Base-by-base conservation (phyloP, 2,113 vertebrate genomes). In the Dunckerocampus dactyliophorus region DNA sequence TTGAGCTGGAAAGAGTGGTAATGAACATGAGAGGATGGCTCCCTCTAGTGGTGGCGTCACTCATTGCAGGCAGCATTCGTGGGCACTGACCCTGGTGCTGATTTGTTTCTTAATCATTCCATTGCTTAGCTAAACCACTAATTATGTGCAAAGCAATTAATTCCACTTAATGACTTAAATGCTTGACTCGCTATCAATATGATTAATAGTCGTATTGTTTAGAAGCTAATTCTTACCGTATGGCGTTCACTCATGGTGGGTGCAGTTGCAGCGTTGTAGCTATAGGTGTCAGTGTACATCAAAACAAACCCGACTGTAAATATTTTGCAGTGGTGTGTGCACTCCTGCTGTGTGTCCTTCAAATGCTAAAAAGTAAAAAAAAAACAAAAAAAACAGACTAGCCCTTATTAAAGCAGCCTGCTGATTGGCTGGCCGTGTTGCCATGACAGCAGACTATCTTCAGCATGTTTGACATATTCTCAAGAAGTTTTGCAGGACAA, bases 11-110 rank as follows among this genome's bases (percentile, higher is more conserved):
- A 34, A 8, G 31, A 5, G 7, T 34, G 31, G 31, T 34, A 34
- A 34, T 34, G 13, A 43, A 13, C 11, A 8, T 39, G 37, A 43
- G 13, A 43, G 5, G 3, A 43, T 47, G 9, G 3, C 43, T 0
- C 61, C 79, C 43, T 65, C 84, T 71, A 63, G 58, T 75, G 81
- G 63, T 5, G 8, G n/a, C 1, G 14, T 22, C 1, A 3, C 3
- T 60, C 34, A 69, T 21, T 75, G 45, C 75, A 51, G 12, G 0
- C 11, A 13, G 5, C 58, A 4, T 43, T 42, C 2, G 2, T 5
- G 37, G 62, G 48, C 12, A 13, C 84, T 88, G 79, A 42, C 82
- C 63, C 1, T 75, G 81, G 86, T 85, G 6, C 86, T 88, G 77
- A 82, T 65, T 31, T 8, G 0, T 56, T 37, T 37, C 4, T 13